These are phyloP conservation scores for Danio jaintianensis DNA, from an alignment of 2,797 vertebrate genomes.

Conservation along the genomic window DNA sequence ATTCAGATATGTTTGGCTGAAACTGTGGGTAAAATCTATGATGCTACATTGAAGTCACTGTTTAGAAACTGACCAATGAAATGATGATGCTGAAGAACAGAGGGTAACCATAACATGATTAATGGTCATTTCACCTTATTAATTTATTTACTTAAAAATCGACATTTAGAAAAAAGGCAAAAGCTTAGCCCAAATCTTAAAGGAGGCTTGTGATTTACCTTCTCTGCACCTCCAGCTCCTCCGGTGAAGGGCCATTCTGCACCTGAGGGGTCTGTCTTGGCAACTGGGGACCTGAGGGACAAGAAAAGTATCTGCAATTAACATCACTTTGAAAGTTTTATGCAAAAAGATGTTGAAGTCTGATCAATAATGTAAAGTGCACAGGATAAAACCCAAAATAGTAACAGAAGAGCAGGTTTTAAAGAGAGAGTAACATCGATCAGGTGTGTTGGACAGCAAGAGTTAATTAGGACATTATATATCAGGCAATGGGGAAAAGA, in stretches of 20 bases:
- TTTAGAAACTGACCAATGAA: too few relatives aligned
- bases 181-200: too few relatives aligned
- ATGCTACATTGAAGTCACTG: too few relatives aligned
- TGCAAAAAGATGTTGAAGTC: neutral
- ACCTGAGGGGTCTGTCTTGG: conserved; percentile 91
- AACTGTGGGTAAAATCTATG: too few relatives aligned
- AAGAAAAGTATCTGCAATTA: neutral
- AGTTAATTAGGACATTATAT: conserved; percentile 29
- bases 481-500: conserved; percentile 1
- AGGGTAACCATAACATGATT: too few relatives aligned
- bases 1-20: too few relatives aligned
- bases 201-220: conserved; percentile 76
- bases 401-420: neutral
- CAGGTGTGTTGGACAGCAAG: conserved; percentile 21
- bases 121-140: too few relatives aligned
- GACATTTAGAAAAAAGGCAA: too few relatives aligned
- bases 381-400: neutral
- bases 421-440: neutral
- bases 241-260: conserved; percentile 94
- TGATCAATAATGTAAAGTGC: conserved; percentile 30
- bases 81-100: too few relatives aligned
- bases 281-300: conserved; percentile 87
- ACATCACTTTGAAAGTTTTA: neutral
- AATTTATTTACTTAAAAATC: too few relatives aligned
- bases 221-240: conserved; percentile 95